Base-by-base conservation (phyloP, 2,888 invertebrate species). In the Hylaea fasciaria region DNA sequence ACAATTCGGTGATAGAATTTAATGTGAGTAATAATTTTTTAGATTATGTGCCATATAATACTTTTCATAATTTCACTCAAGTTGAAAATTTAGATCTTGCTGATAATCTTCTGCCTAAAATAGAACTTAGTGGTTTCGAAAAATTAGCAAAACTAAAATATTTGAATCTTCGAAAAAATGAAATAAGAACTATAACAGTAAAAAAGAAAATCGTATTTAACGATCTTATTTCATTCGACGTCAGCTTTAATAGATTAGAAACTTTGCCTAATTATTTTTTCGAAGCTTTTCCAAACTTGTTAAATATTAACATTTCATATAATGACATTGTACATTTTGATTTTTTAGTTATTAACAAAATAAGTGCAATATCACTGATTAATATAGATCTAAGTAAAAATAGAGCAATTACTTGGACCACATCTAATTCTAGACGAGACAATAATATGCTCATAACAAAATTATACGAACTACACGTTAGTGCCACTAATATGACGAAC, bases 1-100 rank as follows among this genome's bases (percentile, higher is more conserved):
- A 95, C 53, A 96, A 95, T 75, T 94, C 94, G 5, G 92, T 97
- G 65, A 94, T 95, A 69, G 97, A 97, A 77, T 89, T 97, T 46
- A 95, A 95, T 74, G 90, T 97, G 32, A 95, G 95, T 69, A 94
- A 94, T 39, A 97, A 97, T 78, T 93, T 93, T 62, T 94, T 97
- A 64, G 93, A 94, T 53, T 95, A 95, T 60, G 93, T 97, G 65
- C 97, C 97, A 0, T 96, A 97, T 81, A 95, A 95, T 28, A 95
- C 95, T 0, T 91, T 97, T 29, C 90, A 95, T 65, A 96, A 97
- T 77, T 93, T 96, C 60, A 94, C 95, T 43, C 94, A 94, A 8
- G 87, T 97, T 68, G 96, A 97, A 83, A 94, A 93, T 12, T 87
- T 97, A 63, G 95, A 95, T 44, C 80, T 96, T 64, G 93, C 95